Evolutionary conservation across 2,888 invertebrate species (phyloP), one percentile per base, ranked within the genome.

Genomic region (Tipula lateralis): DNA sequence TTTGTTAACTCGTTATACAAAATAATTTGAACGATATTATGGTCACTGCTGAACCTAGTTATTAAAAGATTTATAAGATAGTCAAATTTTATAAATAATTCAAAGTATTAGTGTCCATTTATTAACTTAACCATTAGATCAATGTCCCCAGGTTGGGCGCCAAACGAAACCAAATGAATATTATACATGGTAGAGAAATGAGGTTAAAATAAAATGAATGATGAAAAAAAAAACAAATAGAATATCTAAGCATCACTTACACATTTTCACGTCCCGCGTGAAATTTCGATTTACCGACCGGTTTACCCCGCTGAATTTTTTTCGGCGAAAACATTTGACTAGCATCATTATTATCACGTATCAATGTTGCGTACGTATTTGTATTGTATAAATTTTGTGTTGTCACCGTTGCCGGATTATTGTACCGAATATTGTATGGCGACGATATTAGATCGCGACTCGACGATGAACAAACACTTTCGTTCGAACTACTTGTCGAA

Each of bases 401-500:
- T 16, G 32, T 16, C 32, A 82, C 82, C 29, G 32, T 32, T 30
- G 82, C 30, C 32, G 29, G 29, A 30, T 29, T 29, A 82, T 29
- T 82, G 9, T 13, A 44, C 16, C 44, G 84, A 29, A n/a, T n/a
- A n/a, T 44, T 30, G 16, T 84, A 50, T 2, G 34, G 36, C 3
- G 83, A 36, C 7, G 30, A 29, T 34, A 34, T 84, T 29, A 84
- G 16, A 50, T 93, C 91, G 88, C 93, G 91, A 87, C 91, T 91
- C 34, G 94, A 94, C 87, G 91, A 91, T 29, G 94, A 94, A 86
- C 94, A 94, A 83, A 96, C 94, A 0, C 96, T 96, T 91, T 97
- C 96, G 87, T 94, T 95, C 24, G 96, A 96, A 91, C 96, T 96
- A 90, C 96, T 95, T 19, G 94, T 95, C 85, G 92, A 92, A 86